Evolutionary conservation across 2,888 invertebrate genomes (phyloP).

Genomic region (Cephus runcator): DNA sequence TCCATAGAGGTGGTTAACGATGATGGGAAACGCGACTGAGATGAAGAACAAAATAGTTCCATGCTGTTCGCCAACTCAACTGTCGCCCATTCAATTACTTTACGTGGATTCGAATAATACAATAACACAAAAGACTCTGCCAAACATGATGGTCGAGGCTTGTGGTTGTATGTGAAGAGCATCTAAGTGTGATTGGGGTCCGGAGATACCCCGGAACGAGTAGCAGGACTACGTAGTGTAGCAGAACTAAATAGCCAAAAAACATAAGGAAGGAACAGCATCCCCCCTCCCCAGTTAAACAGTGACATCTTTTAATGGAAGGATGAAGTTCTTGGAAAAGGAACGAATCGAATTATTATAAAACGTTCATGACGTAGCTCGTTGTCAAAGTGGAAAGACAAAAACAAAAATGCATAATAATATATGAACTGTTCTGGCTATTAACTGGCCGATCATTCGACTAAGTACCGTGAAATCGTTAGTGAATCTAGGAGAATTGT

Average conservation of each 20-base stretch:
- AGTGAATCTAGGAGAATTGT: neutral
- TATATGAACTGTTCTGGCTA: neutral
- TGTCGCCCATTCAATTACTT: constrained; percentile 81
- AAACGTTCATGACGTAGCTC: neutral
- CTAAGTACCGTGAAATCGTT: neutral
- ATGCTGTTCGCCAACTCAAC: constrained; percentile 87
- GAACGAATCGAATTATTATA: neutral
- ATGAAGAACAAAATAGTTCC: constrained; percentile 75
- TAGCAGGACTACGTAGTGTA: neutral
- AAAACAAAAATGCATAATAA: neutral
- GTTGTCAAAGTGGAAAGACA: neutral
- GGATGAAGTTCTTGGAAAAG: neutral
- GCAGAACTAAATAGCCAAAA: neutral
- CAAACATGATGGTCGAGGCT: constrained; percentile 92
- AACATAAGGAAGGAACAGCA: neutral
- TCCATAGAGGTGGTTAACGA: constrained; percentile 75
- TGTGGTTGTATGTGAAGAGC: constrained; percentile 84
- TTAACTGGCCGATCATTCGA: neutral
- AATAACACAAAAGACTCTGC: constrained; percentile 81
- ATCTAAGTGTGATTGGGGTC: neutral
- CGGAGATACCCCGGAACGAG: neutral
- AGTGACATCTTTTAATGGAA: neutral
- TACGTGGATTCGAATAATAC: constrained; percentile 84
- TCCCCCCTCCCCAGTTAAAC: neutral
- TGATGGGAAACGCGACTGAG: constrained; percentile 66